Evolutionary conservation across 2,113 vertebrate species (phyloP).

Genomic region (Prochilodus magdalenae): DNA sequence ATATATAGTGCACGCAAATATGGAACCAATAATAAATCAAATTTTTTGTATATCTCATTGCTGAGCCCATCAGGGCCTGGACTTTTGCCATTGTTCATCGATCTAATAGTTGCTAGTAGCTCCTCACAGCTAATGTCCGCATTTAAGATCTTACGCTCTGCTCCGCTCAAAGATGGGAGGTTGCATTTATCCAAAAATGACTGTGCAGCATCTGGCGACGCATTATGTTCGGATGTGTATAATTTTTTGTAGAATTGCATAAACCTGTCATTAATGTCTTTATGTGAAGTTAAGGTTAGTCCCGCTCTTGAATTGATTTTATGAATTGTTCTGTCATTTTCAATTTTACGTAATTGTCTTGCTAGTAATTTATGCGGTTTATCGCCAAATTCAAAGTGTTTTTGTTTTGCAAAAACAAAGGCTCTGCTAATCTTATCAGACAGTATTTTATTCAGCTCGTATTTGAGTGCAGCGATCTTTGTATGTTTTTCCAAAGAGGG

Average conservation of each 20-base stretch:
- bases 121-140: no score
- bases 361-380: background rate
- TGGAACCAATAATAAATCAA: no score
- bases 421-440: background rate
- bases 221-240: background rate
- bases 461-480: background rate
- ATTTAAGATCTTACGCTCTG: no score
- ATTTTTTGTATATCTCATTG: no score
- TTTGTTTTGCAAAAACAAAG: background rate
- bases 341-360: background rate
- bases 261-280: background rate
- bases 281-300: background rate
- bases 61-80: no score
- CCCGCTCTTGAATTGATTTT: background rate
- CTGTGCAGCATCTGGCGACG: background rate
- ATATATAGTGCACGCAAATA: no score
- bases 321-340: background rate
- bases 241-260: background rate
- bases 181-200: background rate
- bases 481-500: background rate
- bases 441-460: background rate
- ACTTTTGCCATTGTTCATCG: no score
- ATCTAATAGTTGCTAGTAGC: no score
- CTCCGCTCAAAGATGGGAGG: no score
- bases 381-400: background rate